phyloP scores from a whole-genome alignment of 2,113 vertebrate species.

The Falco punctatus region DNA sequence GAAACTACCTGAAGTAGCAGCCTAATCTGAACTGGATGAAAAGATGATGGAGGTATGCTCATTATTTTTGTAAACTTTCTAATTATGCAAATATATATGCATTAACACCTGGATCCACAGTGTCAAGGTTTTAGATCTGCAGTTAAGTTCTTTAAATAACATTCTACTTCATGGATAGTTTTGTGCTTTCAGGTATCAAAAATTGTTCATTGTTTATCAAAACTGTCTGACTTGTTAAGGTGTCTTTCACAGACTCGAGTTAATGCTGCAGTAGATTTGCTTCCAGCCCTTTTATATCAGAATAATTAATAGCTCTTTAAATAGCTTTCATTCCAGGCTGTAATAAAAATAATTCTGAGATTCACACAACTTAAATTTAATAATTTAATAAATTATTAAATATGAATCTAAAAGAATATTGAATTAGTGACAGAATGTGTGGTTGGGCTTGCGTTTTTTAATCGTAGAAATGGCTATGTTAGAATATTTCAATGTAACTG shows the following conservation, averaged over 20 bases:
- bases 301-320: neutral
- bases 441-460: neutral
- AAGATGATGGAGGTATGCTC: neutral
- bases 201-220: neutral
- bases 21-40: neutral
- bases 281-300: neutral
- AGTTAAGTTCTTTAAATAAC: neutral
- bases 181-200: neutral
- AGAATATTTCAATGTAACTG: neutral
- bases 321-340: neutral
- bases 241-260: neutral
- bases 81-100: neutral
- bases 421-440: neutral
- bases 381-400: neutral
- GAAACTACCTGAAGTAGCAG: neutral
- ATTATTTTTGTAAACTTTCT: neutral
- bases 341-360: neutral
- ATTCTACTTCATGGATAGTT: neutral
- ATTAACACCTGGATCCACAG: neutral
- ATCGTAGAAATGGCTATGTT: neutral
- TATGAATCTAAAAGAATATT: neutral
- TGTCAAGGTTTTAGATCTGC: neutral
- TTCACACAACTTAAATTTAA: neutral
- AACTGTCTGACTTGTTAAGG: neutral
- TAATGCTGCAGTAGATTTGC: neutral